Base-by-base conservation (phyloP, 2,113 vertebrate species). In the Campylomormyrus numenius region DNA sequence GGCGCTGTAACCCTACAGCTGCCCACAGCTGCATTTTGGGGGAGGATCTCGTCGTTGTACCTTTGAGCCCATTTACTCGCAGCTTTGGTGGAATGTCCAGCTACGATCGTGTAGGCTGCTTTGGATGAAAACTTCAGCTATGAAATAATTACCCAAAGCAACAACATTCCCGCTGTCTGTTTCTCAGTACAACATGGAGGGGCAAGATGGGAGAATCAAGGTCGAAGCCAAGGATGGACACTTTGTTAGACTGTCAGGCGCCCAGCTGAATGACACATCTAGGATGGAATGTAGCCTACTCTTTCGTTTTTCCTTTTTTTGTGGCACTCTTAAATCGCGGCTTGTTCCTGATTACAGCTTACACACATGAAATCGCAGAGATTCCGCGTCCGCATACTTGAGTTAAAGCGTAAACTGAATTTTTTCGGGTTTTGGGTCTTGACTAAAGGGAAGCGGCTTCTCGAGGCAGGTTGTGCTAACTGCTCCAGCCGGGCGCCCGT, bases 291-390 rank as follows among this genome's bases (percentile, higher is more conserved):
- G 52, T 56, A 80, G 19, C 58, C 56, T 89, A 89, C 42, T 19
- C 39, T 85, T 48, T 48, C 42, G 15, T 83, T 90, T 90, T 90
- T 86, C 21, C 21, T 83, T 92, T 27, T 52, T 91, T 66, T 56
- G 70, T 62, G 53, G 88, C 35, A 88, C 87, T 90, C 15, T 89
- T 27, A 66, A 56, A 87, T 35, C 88, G 88, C 13, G 46, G 89
- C 88, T 85, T 48, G 83, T n/a, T 85, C 42, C 83, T 24, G 83
- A 85, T 48, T 45, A 85, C 83, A 85, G 74, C 74, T 80, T 80
- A 19, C 74, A 80, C 74, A 50, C 84, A 86, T 86, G 10, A 86
- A 24, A 49, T 80, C 74, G 35, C 15, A 19, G 74, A 17, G 74
- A 39, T 80, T 49, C 48, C 10, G 84, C 21, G 42, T 85, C 42